Evolutionary conservation across 1,140 invertebrate species (phyloP).

Genomic region (Temnothorax longispinosus): DNA sequence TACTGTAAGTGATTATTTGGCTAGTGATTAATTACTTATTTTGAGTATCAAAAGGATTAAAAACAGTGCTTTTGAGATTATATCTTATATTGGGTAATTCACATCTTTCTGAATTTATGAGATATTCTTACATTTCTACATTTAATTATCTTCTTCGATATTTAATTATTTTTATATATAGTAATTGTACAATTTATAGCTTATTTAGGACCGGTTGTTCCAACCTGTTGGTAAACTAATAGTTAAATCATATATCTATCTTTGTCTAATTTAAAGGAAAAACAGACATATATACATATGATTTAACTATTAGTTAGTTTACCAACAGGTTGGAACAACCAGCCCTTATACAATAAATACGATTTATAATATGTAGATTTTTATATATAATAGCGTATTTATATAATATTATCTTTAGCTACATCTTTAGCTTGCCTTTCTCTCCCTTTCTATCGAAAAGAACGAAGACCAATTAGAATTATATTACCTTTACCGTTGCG

Average conservation of each 20-base stretch:
- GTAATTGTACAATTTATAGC: not conserved
- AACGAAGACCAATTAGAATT: conserved; percentile 44
- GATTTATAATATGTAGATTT: not conserved
- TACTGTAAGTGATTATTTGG: too few species aligned
- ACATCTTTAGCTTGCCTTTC: not conserved
- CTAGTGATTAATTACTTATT: too few species aligned
- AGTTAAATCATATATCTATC: too few species aligned
- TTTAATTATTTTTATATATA: not conserved
- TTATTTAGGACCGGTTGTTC: not conserved
- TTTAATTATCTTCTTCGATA: not conserved
- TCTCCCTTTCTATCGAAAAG: not conserved
- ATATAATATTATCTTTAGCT: not conserved
- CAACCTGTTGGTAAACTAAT: too few species aligned
- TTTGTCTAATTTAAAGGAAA: too few species aligned
- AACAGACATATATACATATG: too few species aligned
- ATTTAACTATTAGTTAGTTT: too few species aligned
- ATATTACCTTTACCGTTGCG: conserved; percentile 5
- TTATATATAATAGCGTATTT: not conserved
- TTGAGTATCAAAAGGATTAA: too few species aligned
- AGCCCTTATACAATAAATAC: not conserved
- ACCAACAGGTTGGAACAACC: too few species aligned
- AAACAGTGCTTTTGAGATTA: not conserved
- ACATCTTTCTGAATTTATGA: not conserved
- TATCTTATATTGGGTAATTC: not conserved
- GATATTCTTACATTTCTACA: not conserved